Evolutionary conservation across 2,888 invertebrate species (phyloP), one percentile per base, ranked within the genome.

Genomic region (Thymelicus acteon): DNA sequence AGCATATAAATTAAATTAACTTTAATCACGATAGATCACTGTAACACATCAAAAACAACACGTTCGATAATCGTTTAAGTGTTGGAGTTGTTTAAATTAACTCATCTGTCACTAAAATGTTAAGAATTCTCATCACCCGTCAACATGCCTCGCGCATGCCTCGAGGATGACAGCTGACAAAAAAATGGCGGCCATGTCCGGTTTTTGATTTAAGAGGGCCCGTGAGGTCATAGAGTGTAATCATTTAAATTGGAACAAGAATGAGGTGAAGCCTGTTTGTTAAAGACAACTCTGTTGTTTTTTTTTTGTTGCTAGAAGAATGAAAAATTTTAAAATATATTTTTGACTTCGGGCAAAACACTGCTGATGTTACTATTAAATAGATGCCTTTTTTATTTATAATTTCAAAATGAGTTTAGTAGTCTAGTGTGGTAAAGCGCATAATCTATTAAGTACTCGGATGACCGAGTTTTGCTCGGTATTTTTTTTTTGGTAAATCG

Each of bases 41-140:
- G 37, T 63, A 65, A 67, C 49, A 40, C 66, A 44, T 44, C 60
- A 54, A 63, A 62, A 58, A 58, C 54, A 54, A 54, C 54, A 54
- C 54, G 54, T 54, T 54, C 12, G 2, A 19, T 54, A 24, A 24
- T 66, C 65, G 54, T 72, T 70, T 54, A 67, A 54, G 70, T 64
- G 70, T 40, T 49, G 60, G 62, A 58, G 58, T 63, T 47, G 83
- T 85, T 88, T 83, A 84, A 89, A 91, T 91, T 89, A 90, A 91
- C 89, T 88, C 90, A 84, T 92, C 89, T 88, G 89, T 88, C 91
- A 88, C 80, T 86, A 80, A 80, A 81, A 82, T 78, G 85, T 84
- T 79, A 73, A 75, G 80, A 82, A 86, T 87, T 87, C 87, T 90
- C 88, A 80, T 81, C 84, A 79, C 84, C 84, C 85, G 89, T 90